Evolutionary conservation across 2,888 invertebrate genomes (phyloP).

Genomic region (Latrodectus hesperus): DNA sequence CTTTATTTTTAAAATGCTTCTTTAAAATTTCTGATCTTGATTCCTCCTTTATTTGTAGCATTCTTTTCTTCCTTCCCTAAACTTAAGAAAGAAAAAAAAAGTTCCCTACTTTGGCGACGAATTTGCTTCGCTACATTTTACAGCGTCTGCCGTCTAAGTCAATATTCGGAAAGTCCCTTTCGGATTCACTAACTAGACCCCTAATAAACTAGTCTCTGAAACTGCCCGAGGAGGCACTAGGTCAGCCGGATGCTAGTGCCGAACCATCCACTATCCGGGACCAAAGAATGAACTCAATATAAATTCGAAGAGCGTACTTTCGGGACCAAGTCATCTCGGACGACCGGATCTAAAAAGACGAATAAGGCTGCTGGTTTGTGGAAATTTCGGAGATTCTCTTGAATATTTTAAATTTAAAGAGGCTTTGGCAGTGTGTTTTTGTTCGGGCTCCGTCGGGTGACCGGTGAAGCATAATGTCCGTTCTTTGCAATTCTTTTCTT

Average conservation of each 20-base stretch:
- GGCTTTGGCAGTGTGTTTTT: background rate
- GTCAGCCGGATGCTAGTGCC: background rate
- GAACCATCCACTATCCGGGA: background rate
- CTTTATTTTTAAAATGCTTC: too few species aligned
- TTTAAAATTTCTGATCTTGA: too few species aligned
- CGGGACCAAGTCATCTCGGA: background rate
- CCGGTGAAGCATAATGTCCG: slow-evolving; percentile 2
- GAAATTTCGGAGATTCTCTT: background rate
- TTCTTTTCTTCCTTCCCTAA: too few species aligned
- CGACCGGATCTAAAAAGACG: background rate
- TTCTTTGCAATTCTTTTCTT: background rate
- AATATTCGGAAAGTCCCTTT: background rate
- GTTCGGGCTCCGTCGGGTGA: background rate
- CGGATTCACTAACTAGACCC: background rate
- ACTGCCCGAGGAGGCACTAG: background rate
- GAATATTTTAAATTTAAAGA: slow-evolving; percentile 5
- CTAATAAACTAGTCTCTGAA: background rate
- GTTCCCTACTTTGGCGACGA: background rate
- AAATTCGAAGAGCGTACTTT: slow-evolving; percentile 5
- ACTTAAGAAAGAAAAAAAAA: background rate
- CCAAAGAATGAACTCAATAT: slow-evolving; percentile 5
- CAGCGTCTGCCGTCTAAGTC: background rate
- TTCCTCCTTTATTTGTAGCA: too few species aligned
- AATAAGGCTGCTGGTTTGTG: background rate
- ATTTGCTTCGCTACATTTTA: background rate